Evolutionary conservation across 2,113 vertebrate species (phyloP), one percentile per base, ranked within the genome.

Genomic region (Zosterops hypoxanthus): DNA sequence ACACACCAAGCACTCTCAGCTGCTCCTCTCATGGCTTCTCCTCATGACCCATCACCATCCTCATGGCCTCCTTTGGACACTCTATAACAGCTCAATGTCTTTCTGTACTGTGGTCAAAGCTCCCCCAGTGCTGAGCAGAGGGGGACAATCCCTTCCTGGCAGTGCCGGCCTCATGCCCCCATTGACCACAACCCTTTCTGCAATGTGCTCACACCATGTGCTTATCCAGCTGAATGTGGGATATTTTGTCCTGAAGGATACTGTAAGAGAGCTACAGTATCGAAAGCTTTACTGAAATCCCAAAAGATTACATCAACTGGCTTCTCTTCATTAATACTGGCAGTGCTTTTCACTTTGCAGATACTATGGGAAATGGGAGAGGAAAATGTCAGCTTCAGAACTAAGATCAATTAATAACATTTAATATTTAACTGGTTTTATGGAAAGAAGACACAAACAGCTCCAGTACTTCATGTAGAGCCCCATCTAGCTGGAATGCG

Each of bases 141-240:
- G 1, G 1, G 65, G 9, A 29, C 46, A 9, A 15, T 70, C 11
- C 79, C 34, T 12, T 15, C 53, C 28, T 6, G 8, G n/a, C 4
- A 1, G 3, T 12, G 29, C 59, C 16, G 29, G 24, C 61, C 41
- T 9, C 28, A 7, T 1, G 19, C 7, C 29, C 21, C 42, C 44
- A 4, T 3, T 5, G 34, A 14, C 11, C 9, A 10, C 36, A 12
- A 1, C 16, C 25, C 21, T 21, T 6, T 5, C 24, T 41, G 55
- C 55, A 55, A 12, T 24, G 2, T 7, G 31, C 31, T 44, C 46
- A 8, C 46, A 5, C 8, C 0, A 2, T 1, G 21, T 7, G 13
- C 7, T 31, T 3, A 2, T 31, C 57, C 47, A 15, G 22, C 39
- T 34, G 8, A 13, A 6, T 4, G 33, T 8, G 6, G 33, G 17